Evolutionary conservation across 2,888 invertebrate species (phyloP), one percentile per base, ranked within the genome.

Genomic region (Theodoxus fluviatilis): DNA sequence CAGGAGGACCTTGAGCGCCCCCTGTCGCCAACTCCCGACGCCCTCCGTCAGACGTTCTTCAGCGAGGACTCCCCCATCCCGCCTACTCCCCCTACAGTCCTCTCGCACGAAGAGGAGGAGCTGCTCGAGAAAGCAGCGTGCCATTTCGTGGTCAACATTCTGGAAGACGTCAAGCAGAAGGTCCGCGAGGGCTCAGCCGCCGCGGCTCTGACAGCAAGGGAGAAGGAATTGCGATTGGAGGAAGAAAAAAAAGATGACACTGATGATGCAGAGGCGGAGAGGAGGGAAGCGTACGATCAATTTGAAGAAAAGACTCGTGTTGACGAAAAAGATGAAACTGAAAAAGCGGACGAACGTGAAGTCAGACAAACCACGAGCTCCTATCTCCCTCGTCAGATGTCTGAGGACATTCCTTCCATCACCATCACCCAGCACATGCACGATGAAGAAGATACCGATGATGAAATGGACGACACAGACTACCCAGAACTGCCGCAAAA

Each of bases 401-500:
- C 84, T 69, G 82, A 84, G 67, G 86, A 86, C 69, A 90, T 91
- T 71, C 91, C 91, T n/a, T 90, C 90, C 78, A 91, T 91, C 70
- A 91, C 89, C 78, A 89, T 91, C 25, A 91, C 91, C 6, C 91
- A 91, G 89, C 90, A 90, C 79, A 88, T 90, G 86, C 81, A 83
- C n/a, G n/a, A n/a, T 74, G 78, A 78, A 67, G 80, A 83, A 69
- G 73, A 76, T 33, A 71, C 68, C 57, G 78, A 80, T 55, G 80
- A 83, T 71, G 80, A 77, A 59, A 64, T 68, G 47, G 73, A 73
- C 15, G 70, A 72, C 25, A 38, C 37, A 22, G 59, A 71, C 12
- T 38, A 52, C n/a, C 38, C 68, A 65, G 69, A 70, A 69, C 67
- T 55, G n/a, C n/a, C n/a, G n/a, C n/a, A n/a, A n/a, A n/a, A n/a